These are phyloP conservation scores for Urophycis tenuis DNA, from an alignment of 2,797 vertebrate species.

Conservation along the genomic window DNA sequence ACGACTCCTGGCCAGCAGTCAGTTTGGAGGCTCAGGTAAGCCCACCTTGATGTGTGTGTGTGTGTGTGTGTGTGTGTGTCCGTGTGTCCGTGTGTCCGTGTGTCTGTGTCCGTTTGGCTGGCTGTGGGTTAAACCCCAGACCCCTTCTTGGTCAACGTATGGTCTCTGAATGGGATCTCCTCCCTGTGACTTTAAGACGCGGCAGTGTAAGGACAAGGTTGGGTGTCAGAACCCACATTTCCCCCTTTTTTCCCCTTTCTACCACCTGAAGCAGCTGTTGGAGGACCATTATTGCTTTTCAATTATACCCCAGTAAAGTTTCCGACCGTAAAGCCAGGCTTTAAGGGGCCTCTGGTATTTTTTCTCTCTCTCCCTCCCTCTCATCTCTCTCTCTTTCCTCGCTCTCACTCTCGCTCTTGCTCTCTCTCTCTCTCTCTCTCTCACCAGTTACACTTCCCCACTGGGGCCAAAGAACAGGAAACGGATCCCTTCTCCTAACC, in stretches of 20 bases:
- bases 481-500: conserved; percentile 14
- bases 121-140: no score
- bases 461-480: conserved; percentile 10
- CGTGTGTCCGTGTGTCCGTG: not conserved
- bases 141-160: not conserved
- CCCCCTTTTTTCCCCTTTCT: conserved; percentile 12
- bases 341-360: conserved; percentile 5
- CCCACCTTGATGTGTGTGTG: no score
- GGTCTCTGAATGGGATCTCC: not conserved
- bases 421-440: not conserved
- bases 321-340: conserved; percentile 17
- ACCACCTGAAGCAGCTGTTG: conserved; percentile 11
- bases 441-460: not conserved
- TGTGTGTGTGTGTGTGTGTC: not conserved
- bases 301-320: conserved; percentile 15
- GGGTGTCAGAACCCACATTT: not conserved
- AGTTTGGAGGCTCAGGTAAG: conserved; percentile 89
- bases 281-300: conserved; percentile 8
- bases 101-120: not conserved
- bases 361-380: not conserved
- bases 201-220: not conserved
- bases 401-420: not conserved
- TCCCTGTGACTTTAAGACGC: not conserved
- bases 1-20: conserved; percentile 80
- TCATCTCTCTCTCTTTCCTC: not conserved